phyloP scores from a whole-genome alignment of 2,797 vertebrate species.

The Silurus lanzhouensis region DNA sequence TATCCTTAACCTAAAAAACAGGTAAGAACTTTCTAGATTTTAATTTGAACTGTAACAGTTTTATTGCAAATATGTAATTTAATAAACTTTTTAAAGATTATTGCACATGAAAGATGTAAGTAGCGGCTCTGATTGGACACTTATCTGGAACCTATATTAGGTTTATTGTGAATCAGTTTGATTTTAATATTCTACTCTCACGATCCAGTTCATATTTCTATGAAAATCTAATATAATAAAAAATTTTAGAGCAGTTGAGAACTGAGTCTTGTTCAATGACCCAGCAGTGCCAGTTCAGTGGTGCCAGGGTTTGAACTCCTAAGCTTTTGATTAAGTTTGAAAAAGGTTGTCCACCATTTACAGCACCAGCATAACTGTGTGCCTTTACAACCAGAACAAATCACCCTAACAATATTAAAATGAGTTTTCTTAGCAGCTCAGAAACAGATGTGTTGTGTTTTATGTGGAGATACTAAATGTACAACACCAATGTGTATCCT shows the following conservation, averaged over 20 bases:
- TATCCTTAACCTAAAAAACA: constrained; percentile 28
- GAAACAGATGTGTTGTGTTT: not conserved
- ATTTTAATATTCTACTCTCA: not conserved
- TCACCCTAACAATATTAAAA: not conserved
- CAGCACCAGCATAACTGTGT: not conserved
- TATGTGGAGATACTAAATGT: not conserved
- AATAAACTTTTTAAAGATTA: no score
- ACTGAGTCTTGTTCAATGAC: not conserved
- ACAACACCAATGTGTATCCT: not conserved
- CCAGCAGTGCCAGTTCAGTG: not conserved
- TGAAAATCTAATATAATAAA: not conserved
- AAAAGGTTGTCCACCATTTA: not conserved
- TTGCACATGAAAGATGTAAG: not conserved
- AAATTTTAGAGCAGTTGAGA: not conserved
- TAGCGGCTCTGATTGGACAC: not conserved
- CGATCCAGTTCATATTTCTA: not conserved
- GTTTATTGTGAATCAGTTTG: not conserved
- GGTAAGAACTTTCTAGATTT: constrained; percentile 40
- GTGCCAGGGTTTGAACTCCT: not conserved
- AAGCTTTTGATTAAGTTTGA: not conserved
- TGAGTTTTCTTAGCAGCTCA: not conserved
- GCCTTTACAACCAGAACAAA: not conserved
- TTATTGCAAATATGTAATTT: not conserved
- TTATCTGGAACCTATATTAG: not conserved
- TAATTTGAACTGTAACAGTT: not conserved